Evolutionary conservation across 1,140 invertebrate genomes (phyloP).

Genomic region (Drosophila kohkoa): DNA sequence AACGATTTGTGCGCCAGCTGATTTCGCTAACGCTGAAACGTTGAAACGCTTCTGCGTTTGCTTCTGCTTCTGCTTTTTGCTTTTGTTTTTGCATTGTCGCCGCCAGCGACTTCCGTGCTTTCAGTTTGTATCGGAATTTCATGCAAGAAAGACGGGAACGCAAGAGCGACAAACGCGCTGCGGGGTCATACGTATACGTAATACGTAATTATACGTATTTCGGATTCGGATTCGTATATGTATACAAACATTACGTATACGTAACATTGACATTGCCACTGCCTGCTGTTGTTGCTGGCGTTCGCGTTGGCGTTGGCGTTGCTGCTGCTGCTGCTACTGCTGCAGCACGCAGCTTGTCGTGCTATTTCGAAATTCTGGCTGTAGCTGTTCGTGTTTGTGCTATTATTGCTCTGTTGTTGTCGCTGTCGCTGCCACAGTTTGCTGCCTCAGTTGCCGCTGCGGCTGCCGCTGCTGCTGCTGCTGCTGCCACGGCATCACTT

Average conservation of each 20-base stretch:
- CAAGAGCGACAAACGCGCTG: conserved; percentile 14
- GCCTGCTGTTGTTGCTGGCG: background rate
- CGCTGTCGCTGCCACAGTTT: background rate
- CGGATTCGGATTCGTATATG: conserved; percentile 16
- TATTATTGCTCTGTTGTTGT: conserved; percentile 5
- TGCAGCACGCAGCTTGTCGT: conserved; percentile 18
- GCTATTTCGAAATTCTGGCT: conserved; percentile 19
- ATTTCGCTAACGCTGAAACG: conserved; percentile 9
- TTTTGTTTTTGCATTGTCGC: conserved; percentile 43
- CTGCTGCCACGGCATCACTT: conserved; percentile 20
- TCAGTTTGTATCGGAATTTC: conserved; percentile 57
- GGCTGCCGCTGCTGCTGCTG: conserved; percentile 3
- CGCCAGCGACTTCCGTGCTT: conserved; percentile 46
- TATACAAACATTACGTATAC: conserved; percentile 18
- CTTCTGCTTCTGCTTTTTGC: conserved; percentile 24
- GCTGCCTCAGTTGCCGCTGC: background rate
- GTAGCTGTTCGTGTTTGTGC: conserved; percentile 9
- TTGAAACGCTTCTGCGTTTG: background rate
- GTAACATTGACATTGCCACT: conserved; percentile 29
- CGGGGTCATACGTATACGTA: conserved; percentile 19
- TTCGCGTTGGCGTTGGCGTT: background rate
- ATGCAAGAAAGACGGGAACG: conserved; percentile 40
- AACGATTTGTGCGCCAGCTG: conserved; percentile 8
- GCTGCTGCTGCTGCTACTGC: background rate
- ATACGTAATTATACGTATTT: conserved; percentile 23